Evolutionary conservation across 1,140 invertebrate genomes (phyloP), one percentile per base, ranked within the genome.

Genomic region (Micrasema longulum): DNA sequence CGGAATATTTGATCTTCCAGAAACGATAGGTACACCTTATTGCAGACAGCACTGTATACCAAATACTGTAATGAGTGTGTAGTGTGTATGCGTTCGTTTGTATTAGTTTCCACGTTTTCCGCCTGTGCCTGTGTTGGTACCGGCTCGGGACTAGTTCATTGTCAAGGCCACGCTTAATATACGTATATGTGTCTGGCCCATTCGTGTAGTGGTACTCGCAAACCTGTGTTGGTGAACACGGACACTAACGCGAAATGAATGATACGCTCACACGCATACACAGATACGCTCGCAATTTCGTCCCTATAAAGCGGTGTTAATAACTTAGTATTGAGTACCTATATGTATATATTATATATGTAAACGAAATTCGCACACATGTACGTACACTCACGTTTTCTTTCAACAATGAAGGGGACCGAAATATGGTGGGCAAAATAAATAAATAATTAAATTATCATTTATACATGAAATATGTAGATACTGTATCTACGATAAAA

Each of bases 131-230:
- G 14, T 60, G 35, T 60, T 18, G 14, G 55, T 57, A 60, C 62
- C 1, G 48, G 45, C n/a, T 23, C 53, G 53, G 52, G 55, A 74
- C 72, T 74, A 70, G 72, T 74, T 74, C 72, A 74, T 47, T 74
- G 72, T 53, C 72, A 74, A 74, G 72, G 72, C 67, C 72, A 67
- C 72, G 71, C 9, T 9, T 6, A 6, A 41, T 57, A 23, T 45
- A 41, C 53, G 47, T 52, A 60, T 36, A 65, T 22, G 38, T 26
- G 60, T 47, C 41, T 26, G 26, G 70, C 7, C 16, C 18, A 63
- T 11, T 38, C 18, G 35, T 57, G 41, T 57, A 11, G 38, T 22
- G 48, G 35, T 31, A 11, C n/a, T 14, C n/a, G 41, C 20, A 57
- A 22, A 41, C n/a, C 5, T 35, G 68, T 50, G 52, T 43, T 16